These are phyloP conservation scores for Oncorhynchus gorbuscha DNA, from an alignment of 2,113 vertebrate genomes.

Conservation along the genomic window DNA sequence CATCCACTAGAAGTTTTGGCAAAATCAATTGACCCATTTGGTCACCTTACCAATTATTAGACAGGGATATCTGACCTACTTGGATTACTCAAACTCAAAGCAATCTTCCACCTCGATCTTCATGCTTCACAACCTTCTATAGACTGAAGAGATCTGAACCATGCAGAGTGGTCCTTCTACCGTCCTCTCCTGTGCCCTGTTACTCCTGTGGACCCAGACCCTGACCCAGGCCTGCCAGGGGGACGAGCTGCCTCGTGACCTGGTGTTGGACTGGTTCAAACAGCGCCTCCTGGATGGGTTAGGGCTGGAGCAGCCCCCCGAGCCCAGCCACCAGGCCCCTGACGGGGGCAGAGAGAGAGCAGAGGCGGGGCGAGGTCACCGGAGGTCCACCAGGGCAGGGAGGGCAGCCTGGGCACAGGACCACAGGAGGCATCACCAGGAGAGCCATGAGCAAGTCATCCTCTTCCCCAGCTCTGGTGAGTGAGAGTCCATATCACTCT, in stretches of 20 bases:
- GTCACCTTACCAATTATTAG: neutral
- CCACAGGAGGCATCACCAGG: constrained; percentile 41
- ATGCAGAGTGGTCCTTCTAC: neutral
- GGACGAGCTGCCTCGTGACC: constrained; percentile 47
- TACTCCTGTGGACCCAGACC: constrained; percentile 33
- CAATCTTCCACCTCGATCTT: neutral
- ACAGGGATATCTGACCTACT: neutral
- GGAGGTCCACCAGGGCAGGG: constrained; percentile 37
- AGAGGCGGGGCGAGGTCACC: constrained; percentile 60
- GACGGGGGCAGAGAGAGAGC: constrained; percentile 14
- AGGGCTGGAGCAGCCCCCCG: constrained; percentile 56
- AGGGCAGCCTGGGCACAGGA: constrained; percentile 7
- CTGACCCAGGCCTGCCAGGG: constrained; percentile 36
- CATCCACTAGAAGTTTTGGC: neutral
- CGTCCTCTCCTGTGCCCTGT: constrained; percentile 22
- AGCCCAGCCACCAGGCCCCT: neutral
- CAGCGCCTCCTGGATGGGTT: constrained; percentile 60
- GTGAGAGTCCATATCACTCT: constrained; percentile 4
- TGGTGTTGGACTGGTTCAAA: constrained; percentile 61
- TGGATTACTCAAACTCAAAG: neutral
- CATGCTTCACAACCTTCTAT: neutral
- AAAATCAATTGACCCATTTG: neutral
- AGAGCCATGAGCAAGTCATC: constrained; percentile 75
- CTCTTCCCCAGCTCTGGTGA: constrained; percentile 87
- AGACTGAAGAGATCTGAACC: neutral